phyloP scores from a whole-genome alignment of 2,113 vertebrate species.

The Erythrolamprus reginae region DNA sequence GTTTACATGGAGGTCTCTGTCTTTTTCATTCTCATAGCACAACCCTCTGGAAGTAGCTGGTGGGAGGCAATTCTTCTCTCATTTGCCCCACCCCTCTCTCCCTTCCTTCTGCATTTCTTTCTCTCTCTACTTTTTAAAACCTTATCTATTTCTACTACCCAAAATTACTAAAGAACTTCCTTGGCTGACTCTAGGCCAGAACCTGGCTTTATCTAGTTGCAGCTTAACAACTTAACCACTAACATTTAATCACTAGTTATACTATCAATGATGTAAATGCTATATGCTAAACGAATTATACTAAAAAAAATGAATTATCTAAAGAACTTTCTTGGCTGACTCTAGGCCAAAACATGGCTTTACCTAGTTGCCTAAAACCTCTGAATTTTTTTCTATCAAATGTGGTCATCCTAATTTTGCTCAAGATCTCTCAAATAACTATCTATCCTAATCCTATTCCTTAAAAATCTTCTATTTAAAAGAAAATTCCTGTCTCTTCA shows the following conservation, averaged over 20 bases:
- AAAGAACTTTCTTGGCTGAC: not conserved
- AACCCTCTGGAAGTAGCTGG: not conserved
- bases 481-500: not conserved
- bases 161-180: not conserved
- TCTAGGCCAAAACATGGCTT: too few relatives aligned
- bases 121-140: not conserved
- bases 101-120: not conserved
- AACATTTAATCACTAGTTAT: not conserved
- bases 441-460: not conserved
- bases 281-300: not conserved
- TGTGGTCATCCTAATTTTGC: not conserved
- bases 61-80: not conserved
- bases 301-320: not conserved
- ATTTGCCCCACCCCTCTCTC: too few relatives aligned
- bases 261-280: not conserved
- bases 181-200: not conserved
- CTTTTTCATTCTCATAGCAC: not conserved
- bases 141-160: not conserved
- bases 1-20: not conserved
- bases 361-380: too few relatives aligned
- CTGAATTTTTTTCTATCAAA: not conserved
- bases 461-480: not conserved
- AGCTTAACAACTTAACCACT: not conserved
- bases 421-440: not conserved
- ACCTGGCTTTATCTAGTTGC: not conserved